Evolutionary conservation across 2,888 invertebrate species (phyloP).

Genomic region (Melanotus villosus): DNA sequence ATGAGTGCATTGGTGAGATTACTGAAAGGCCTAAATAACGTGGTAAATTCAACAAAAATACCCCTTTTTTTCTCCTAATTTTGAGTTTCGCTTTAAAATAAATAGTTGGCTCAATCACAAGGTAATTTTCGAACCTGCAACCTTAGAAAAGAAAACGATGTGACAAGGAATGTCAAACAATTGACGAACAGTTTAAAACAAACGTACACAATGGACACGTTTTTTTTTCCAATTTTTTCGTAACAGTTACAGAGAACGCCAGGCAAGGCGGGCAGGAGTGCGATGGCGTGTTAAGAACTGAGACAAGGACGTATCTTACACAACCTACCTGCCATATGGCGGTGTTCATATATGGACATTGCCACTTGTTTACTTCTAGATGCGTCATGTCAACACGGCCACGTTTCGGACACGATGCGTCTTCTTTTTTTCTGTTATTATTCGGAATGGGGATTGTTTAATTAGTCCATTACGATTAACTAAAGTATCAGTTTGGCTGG

Average conservation of each 20-base stretch:
- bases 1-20: too few relatives aligned
- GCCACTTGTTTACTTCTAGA: slow-evolving; percentile 30
- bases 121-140: too few relatives aligned
- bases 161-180: too few relatives aligned
- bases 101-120: too few relatives aligned
- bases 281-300: slow-evolving; percentile 45
- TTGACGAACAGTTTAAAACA: too few relatives aligned
- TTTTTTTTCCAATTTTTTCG: not conserved
- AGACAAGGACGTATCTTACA: slow-evolving; percentile 50
- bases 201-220: not conserved
- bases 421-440: not conserved
- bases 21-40: too few relatives aligned
- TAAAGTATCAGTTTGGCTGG: not conserved
- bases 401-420: slow-evolving; percentile 12
- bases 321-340: slow-evolving; percentile 50
- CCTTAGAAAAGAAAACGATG: too few relatives aligned
- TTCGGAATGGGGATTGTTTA: not conserved
- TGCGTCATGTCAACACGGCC: slow-evolving; percentile 29
- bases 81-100: too few relatives aligned
- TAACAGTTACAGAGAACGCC: slow-evolving; percentile 21
- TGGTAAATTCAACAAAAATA: too few relatives aligned
- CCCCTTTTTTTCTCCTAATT: too few relatives aligned
- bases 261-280: slow-evolving; percentile 19
- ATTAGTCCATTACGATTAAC: too few relatives aligned
- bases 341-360: slow-evolving; percentile 37